Evolutionary conservation across 1,140 invertebrate genomes (phyloP).

Genomic region (Scaptomyza graminum): DNA sequence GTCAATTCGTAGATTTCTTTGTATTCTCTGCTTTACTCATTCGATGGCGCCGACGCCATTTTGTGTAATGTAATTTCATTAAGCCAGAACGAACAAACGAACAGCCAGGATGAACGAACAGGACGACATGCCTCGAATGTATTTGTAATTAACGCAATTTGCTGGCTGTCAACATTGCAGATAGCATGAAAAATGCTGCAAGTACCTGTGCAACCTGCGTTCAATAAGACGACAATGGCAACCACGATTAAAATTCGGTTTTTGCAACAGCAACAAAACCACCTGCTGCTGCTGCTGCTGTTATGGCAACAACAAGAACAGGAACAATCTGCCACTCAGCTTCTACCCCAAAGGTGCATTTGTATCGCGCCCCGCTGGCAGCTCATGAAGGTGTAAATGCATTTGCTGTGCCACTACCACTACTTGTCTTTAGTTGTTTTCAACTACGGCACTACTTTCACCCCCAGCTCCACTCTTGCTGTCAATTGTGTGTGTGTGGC

Average conservation of each 20-base stretch:
- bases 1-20: conserved; percentile 48
- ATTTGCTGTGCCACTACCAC: conserved; percentile 20
- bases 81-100: conserved; percentile 43
- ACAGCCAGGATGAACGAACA: conserved; percentile 12
- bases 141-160: conserved; percentile 58
- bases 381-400: conserved; percentile 42
- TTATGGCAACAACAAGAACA: not conserved
- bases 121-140: conserved; percentile 39
- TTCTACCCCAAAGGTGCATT: conserved; percentile 36
- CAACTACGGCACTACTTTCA: not conserved
- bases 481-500: conserved; percentile 41
- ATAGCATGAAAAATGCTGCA: conserved; percentile 5
- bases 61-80: conserved; percentile 71
- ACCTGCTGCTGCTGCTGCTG: conserved; percentile 37
- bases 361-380: conserved; percentile 26
- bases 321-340: conserved; percentile 3
- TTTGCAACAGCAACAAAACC: conserved; percentile 16
- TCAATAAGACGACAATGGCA: not conserved
- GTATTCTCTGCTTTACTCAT: conserved; percentile 29
- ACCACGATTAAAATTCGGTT: conserved; percentile 20
- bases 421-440: conserved; percentile 21
- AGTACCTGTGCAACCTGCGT: not conserved
- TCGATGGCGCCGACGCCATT: conserved; percentile 46
- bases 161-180: conserved; percentile 31
- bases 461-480: not conserved